Base-by-base conservation (phyloP, 2,113 vertebrate species). In the Phalacrocorax aristotelis region DNA sequence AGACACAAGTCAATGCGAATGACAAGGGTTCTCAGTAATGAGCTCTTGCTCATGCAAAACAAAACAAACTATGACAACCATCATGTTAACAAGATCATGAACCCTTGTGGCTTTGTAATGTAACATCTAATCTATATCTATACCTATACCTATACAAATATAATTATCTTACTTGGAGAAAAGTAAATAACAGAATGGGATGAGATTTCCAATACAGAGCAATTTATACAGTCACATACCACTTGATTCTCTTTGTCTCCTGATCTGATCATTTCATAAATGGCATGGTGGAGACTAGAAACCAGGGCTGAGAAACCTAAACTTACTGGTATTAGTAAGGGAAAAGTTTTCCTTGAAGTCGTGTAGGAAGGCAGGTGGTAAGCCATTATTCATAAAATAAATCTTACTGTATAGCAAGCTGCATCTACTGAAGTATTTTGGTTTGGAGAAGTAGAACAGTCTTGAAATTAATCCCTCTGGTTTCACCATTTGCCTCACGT, bases 11-110 rank as follows among this genome's bases (percentile, higher is more conserved):
- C 54, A 22, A 97, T 95, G 89, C 77, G 93, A 90, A 96, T 94
- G 95, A 94, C 96, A 97, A 65, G 54, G 40, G 66, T 64, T 89
- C 78, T 94, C 66, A 76, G 78, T 95, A 97, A 97, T 95, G 78
- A 96, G 87, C 46, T 82, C 75, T 89, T 96, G 78, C 89, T 95
- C 95, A 96, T 95, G 93, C 95, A 95, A 97, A 97, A 87, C 49
- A 87, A 97, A 97, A 94, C 93, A 88, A 79, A 89, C 96, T 83
- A 60, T 97, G 97, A 96, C 96, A 97, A 93, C 84, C 84, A 30
- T 95, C 95, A 96, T 55, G 89, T 94, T 95, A 97, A 97, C 91
- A 94, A 95, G 93, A 97, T 97, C 70, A 94, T 32, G 49, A 97
- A 48, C 62, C 77, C 87, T 95, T 91, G 87, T 95, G 91, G 91